Evolutionary conservation across 2,888 invertebrate genomes (phyloP), one percentile per base, ranked within the genome.

Genomic region (Latrodectus elegans): DNA sequence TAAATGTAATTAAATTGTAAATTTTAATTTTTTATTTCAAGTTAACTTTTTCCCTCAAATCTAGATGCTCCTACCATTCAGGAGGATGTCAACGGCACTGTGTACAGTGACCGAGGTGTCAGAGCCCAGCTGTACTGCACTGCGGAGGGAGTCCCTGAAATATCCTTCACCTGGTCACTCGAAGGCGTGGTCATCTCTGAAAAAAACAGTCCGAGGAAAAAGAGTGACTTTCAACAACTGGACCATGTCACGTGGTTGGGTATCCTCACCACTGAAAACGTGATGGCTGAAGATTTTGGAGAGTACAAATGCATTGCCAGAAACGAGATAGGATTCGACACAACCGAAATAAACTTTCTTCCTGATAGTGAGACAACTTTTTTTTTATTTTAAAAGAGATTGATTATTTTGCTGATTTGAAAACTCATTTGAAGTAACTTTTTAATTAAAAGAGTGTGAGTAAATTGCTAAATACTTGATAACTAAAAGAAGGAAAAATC

Each of bases 301-400:
- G 94, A 94, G 52, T 99, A 98, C 91, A 96, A 96, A 91, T 99
- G 99, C 92, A 95, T 95, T 0, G 97, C 97, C 0, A 94, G 95
- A 89, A 99, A 99, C 91, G 95, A 95, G 85, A 93, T 97, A 90
- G 98, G 98, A 1, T 95, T 95, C 90, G 95, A 95, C 15, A 95
- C 95, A 0, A 95, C 95, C 73, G 94, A 95, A 15, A 95, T 98
- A n/a, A 94, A 95, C 26, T 92, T 99, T 90, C 96, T 97, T 92
- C 95, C 97, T 71, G 97, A 97, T 76, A 97, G 93, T 93, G 90
- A 91, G 92, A 38, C 12, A 76, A 38, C 9, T 17, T 60, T 80
- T 17, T 60, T 80, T 68, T 64, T n/a, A 12, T n/a, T 15, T 67
- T 8, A 17, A 17, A 6, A 14, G 22, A 60, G 14, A 6, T 1